Conservation (phyloP, 2,797 vertebrate genomes). For the Scarus forsteni region DNA sequence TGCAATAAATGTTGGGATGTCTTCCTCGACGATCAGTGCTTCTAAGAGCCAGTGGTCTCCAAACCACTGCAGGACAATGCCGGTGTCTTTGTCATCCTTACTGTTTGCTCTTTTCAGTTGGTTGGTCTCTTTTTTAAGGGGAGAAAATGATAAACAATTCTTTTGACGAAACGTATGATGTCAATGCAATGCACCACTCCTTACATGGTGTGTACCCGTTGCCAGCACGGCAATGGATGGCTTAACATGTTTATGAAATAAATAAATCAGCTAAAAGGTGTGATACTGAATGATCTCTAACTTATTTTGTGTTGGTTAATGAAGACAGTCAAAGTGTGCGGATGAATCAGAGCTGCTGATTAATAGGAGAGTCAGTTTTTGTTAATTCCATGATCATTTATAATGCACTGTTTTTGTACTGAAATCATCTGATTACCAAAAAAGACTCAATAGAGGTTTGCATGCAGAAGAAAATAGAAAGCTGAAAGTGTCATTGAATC, state of each 20-base stretch:
- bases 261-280: constrained; percentile 82
- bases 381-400: too few relatives aligned
- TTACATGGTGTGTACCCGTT: constrained; percentile 79
- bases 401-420: too few relatives aligned
- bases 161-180: constrained; percentile 81
- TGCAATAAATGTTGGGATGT: constrained; percentile 57
- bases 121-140: constrained; percentile 65
- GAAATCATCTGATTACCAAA: too few relatives aligned
- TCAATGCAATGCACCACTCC: constrained; percentile 80
- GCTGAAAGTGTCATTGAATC: too few relatives aligned
- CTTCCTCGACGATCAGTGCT: constrained; percentile 67
- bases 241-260: constrained; percentile 84
- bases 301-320: constrained; percentile 23
- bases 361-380: too few relatives aligned
- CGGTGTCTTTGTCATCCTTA: constrained; percentile 60
- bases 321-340: not conserved
- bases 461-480: too few relatives aligned
- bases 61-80: constrained; percentile 55
- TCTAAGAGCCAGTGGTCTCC: constrained; percentile 54
- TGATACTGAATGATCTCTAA: constrained; percentile 57
- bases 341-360: not conserved
- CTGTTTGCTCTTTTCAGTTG: constrained; percentile 64
- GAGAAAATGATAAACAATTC: constrained; percentile 69
- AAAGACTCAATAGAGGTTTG: too few relatives aligned
- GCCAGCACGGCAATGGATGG: constrained; percentile 80